Evolutionary conservation across 2,113 vertebrate genomes (phyloP), one percentile per base, ranked within the genome.

Genomic region (Potamarius usumacintae): DNA sequence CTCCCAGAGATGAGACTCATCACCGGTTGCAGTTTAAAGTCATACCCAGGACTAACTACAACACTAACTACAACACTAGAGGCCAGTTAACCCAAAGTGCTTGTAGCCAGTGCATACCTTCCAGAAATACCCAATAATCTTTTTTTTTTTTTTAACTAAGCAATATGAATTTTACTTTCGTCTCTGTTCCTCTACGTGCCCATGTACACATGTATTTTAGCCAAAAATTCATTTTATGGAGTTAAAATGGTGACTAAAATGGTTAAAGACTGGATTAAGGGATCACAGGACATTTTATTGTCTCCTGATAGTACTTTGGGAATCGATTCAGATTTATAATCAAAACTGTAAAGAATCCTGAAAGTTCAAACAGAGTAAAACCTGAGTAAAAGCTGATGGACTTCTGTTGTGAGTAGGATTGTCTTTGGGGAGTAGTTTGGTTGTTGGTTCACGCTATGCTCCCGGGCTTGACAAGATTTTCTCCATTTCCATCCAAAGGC

Each of bases 401-500:
- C 53, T 11, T 62, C 30, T 62, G 57, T 62, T 62, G 79, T 90
- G 92, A 93, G 93, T 92, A 93, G 89, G 91, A 94, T 94, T 94
- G 94, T 92, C 92, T 93, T 93, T 92, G 42, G 92, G 82, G 86
- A 89, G 88, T 87, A 77, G 92, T 89, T 93, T 90, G 89, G 94
- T 92, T 94, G 93, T 93, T 92, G 84, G 65, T 91, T 91, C 92
- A 92, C 92, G 91, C 88, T 18, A 52, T 88, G 63, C 86, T 91
- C 85, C 92, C 87, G 27, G 88, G 85, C 88, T 92, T 93, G 91
- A 94, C 89, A 90, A 90, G 90, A 94, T 93, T 92, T 82, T 89
- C 90, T 90, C 85, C 92, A 93, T 93, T 92, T 90, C 86, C n/a
- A 89, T 93, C 91, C 87, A 92, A 93, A 94, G 89, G 92, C 95